These are phyloP conservation scores for Riparia riparia DNA, from an alignment of 2,113 vertebrate species.

Conservation along the genomic window DNA sequence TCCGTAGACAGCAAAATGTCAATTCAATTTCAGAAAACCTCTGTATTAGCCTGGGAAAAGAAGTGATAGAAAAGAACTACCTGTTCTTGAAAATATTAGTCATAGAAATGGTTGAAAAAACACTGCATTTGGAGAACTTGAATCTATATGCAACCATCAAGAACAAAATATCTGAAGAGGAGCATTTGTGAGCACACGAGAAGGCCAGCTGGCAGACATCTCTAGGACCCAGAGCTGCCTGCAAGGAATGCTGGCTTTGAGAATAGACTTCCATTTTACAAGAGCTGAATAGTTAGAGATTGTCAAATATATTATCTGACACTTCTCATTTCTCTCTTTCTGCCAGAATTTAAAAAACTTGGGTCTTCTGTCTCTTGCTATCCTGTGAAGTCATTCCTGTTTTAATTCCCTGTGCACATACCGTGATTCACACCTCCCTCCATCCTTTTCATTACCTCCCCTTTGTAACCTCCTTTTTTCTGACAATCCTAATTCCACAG, in stretches of 20 bases:
- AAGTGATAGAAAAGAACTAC: background rate
- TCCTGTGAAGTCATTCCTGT: background rate
- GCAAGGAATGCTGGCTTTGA: background rate
- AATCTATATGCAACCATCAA: background rate
- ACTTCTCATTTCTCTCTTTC: background rate
- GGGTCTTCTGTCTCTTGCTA: background rate
- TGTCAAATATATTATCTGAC: background rate
- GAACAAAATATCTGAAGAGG: background rate
- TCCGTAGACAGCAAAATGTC: background rate
- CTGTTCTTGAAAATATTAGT: background rate
- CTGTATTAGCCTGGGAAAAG: background rate
- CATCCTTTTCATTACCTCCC: background rate
- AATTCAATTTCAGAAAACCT: background rate
- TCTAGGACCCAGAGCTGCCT: background rate
- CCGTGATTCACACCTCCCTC: background rate
- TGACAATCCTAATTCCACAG: slow-evolving; percentile 38
- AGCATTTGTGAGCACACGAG: background rate
- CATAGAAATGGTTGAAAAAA: background rate
- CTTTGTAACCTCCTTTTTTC: slow-evolving; percentile 33
- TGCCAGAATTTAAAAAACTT: background rate
- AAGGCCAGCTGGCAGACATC: background rate
- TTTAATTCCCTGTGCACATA: background rate
- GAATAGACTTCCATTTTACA: background rate
- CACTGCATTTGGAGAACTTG: background rate
- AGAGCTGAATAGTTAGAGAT: background rate